These are phyloP conservation scores for Cecropterus lyciades DNA, from an alignment of 1,140 invertebrate genomes.

Conservation along the genomic window DNA sequence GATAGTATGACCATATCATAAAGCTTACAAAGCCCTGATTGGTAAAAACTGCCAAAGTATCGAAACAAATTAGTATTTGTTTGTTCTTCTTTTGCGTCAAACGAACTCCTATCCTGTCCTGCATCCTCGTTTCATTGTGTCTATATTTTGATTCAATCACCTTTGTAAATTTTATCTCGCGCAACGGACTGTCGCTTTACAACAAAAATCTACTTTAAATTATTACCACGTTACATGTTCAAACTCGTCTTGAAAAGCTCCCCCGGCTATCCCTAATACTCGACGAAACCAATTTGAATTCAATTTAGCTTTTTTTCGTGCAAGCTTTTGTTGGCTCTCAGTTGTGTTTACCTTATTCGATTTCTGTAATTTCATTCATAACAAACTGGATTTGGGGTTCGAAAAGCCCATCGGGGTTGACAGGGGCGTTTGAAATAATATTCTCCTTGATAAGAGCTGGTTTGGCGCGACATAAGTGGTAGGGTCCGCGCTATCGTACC, in stretches of 20 bases:
- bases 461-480: conserved; percentile 69
- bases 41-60: background rate
- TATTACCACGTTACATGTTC: conserved; percentile 65
- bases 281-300: conserved; percentile 84
- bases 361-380: conserved; percentile 85
- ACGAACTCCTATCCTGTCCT: conserved; percentile 20
- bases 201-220: conserved; percentile 77
- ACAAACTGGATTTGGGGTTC: conserved; percentile 83
- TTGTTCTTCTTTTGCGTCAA: conserved; percentile 19
- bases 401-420: conserved; percentile 77
- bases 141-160: conserved; percentile 65
- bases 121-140: conserved; percentile 28
- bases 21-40: no score
- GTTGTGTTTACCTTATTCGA: conserved; percentile 84
- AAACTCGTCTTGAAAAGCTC: conserved; percentile 68
- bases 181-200: conserved; percentile 57
- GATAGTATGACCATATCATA: no score
- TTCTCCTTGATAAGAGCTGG: conserved; percentile 82
- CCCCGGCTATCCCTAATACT: conserved; percentile 80
- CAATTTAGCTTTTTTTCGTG: conserved; percentile 82
- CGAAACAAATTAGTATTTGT: conserved; percentile 17
- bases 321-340: conserved; percentile 83
- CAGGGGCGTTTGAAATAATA: conserved; percentile 84
- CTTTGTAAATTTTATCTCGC: conserved; percentile 57
- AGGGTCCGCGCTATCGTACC: conserved; percentile 60